Conservation (phyloP, 2,888 invertebrate species). For the Yponomeuta cagnagella region DNA sequence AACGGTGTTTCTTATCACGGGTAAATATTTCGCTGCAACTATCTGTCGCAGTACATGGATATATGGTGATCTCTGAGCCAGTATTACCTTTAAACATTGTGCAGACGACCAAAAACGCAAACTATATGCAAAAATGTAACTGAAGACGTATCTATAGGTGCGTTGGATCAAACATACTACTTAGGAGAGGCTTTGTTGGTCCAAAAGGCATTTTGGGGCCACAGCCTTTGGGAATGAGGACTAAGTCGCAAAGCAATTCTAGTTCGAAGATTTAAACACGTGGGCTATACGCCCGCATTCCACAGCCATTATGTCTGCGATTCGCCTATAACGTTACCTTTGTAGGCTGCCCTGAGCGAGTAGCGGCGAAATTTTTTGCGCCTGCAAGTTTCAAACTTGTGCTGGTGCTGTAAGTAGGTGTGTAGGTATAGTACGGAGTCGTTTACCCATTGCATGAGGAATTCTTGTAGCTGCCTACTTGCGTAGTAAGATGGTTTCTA, state of each 20-base stretch:
- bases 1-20: neutral
- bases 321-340: neutral
- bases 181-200: too few relatives aligned
- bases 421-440: neutral
- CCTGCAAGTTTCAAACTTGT: slow-evolving; percentile 34
- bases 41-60: neutral
- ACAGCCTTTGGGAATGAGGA: too few relatives aligned
- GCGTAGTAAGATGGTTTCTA: neutral
- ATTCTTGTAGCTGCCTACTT: neutral
- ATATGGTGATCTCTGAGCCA: neutral
- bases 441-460: neutral
- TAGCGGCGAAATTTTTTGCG: slow-evolving; percentile 70
- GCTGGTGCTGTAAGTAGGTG: slow-evolving; percentile 4
- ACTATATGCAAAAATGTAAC: too few relatives aligned
- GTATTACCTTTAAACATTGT: neutral
- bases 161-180: too few relatives aligned
- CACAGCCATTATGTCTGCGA: slow-evolving; percentile 4
- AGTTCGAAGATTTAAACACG: neutral
- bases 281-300: slow-evolving; percentile 3
- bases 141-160: too few relatives aligned
- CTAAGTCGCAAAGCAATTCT: neutral
- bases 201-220: too few relatives aligned
- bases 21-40: neutral
- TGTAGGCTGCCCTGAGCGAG: slow-evolving; percentile 27
- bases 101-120: neutral